Evolutionary conservation across 2,797 vertebrate species (phyloP).

Genomic region (Rhodeus uyekii): DNA sequence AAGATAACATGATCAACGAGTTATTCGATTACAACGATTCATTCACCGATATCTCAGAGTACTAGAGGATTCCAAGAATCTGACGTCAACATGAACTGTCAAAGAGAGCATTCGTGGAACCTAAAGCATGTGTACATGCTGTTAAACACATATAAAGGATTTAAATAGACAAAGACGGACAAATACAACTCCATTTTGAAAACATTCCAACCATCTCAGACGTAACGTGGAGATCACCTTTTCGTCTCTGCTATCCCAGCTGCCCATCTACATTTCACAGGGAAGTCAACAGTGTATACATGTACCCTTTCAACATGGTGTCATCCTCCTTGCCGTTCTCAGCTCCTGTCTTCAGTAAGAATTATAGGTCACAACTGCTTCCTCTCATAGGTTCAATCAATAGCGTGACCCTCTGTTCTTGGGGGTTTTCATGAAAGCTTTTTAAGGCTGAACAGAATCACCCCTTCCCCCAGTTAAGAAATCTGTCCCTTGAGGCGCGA

Average conservation of each 20-base stretch:
- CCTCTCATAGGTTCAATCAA: slow-evolving; percentile 23
- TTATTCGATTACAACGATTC: no score
- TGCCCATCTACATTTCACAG: slow-evolving; percentile 43
- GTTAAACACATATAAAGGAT: slow-evolving; percentile 14
- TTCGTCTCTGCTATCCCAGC: slow-evolving; percentile 41
- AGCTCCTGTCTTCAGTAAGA: background rate
- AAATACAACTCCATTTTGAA: slow-evolving; percentile 36
- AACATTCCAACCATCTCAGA: slow-evolving; percentile 47
- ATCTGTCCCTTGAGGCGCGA: slow-evolving; percentile 11
- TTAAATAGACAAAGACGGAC: slow-evolving; percentile 29
- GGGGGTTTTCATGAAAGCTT: slow-evolving; percentile 32
- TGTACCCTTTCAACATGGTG: slow-evolving; percentile 22
- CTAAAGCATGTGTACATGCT: slow-evolving; percentile 16
- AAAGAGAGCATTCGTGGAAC: background rate
- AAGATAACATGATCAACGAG: background rate
- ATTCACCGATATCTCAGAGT: background rate
- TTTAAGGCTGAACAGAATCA: slow-evolving; percentile 19
- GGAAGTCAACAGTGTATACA: background rate
- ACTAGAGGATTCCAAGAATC: slow-evolving; percentile 16
- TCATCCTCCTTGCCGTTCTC: background rate
- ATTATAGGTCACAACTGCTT: slow-evolving; percentile 34
- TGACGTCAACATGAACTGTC: slow-evolving; percentile 38
- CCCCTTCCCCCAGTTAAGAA: slow-evolving; percentile 44
- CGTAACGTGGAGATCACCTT: slow-evolving; percentile 21
- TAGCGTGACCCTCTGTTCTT: slow-evolving; percentile 11